Percentiles rank a stretch among this genome's conserved stretches.
Conservation (phyloP, 2,888 invertebrate genomes). For the Hyposoter didymator region DNA sequence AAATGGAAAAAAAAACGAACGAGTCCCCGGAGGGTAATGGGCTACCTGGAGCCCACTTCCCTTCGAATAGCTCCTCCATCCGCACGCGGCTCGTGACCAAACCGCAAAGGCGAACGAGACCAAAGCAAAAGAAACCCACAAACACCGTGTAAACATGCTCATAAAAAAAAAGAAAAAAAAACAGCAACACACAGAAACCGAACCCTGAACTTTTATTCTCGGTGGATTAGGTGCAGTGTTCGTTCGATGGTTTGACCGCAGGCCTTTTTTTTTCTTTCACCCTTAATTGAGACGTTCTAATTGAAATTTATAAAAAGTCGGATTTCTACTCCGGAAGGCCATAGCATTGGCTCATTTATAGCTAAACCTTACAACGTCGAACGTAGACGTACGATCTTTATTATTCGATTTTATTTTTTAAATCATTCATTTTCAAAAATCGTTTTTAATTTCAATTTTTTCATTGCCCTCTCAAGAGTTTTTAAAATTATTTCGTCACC, state of each 20-base stretch:
- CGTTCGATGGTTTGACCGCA: conserved; percentile 27
- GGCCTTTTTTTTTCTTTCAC: neutral
- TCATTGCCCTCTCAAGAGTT: too few species aligned
- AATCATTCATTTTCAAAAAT: too few species aligned
- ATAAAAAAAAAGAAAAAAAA: conserved; percentile 49
- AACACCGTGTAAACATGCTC: conserved; percentile 60
- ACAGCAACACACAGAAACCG: conserved; percentile 12
- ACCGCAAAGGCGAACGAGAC: conserved; percentile 61
- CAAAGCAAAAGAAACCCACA: conserved; percentile 56
- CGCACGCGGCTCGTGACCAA: conserved; percentile 36
- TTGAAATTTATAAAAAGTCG: conserved; percentile 18
- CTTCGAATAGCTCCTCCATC: conserved; percentile 25
- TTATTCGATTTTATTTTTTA: too few species aligned
- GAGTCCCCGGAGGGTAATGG: conserved; percentile 41
- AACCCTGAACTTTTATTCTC: conserved; percentile 45
- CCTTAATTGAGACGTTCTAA: neutral
- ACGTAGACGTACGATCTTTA: too few species aligned
- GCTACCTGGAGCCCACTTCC: conserved; percentile 48
- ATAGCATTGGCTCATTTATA: too few species aligned
- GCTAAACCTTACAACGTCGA: too few species aligned
- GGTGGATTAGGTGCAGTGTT: conserved; percentile 54
- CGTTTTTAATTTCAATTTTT: too few species aligned
- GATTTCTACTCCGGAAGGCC: too few species aligned
- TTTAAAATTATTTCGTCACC: too few species aligned
- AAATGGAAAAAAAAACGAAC: conserved; percentile 16